Evolutionary conservation across 64 coral and sea anemone genomes (phyloP).

Genomic region (Actinia tenebrosa): DNA sequence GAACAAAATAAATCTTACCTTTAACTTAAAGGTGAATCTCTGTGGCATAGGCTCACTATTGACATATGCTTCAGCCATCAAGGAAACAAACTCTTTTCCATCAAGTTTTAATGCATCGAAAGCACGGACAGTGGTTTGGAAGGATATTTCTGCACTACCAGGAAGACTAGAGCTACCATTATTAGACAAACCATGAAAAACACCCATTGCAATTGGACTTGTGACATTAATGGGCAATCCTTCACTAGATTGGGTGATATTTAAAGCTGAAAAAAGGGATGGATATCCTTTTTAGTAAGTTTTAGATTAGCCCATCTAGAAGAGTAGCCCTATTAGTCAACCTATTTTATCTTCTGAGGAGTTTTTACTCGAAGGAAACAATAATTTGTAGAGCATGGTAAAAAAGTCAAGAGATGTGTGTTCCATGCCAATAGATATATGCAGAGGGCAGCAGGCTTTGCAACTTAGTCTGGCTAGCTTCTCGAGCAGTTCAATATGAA

Average conservation of each 20-base stretch:
- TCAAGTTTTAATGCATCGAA: slow-evolving; percentile 13
- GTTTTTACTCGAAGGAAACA: too few species aligned
- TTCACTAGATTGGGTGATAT: slow-evolving; percentile 36
- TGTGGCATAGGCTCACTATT: slow-evolving; percentile 10
- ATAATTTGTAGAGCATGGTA: too few species aligned
- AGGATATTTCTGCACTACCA: slow-evolving; percentile 20
- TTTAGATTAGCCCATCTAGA: too few species aligned
- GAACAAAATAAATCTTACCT: slow-evolving; percentile 20
- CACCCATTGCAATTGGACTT: slow-evolving; percentile 14
- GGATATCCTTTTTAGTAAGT: too few species aligned
- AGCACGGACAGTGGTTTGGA: slow-evolving; percentile 29
- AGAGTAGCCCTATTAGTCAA: too few species aligned
- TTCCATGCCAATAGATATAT: too few species aligned
- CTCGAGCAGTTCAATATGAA: too few species aligned
- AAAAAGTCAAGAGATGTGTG: too few species aligned
- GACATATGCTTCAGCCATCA: slow-evolving; percentile 29
- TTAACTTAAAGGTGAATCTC: slow-evolving; percentile 11
- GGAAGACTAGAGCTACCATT: slow-evolving; percentile 26
- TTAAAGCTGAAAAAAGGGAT: slow-evolving; percentile 34
- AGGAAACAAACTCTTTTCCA: slow-evolving; percentile 28
- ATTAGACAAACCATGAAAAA: slow-evolving; percentile 46
- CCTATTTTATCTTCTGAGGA: too few species aligned
- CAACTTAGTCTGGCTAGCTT: too few species aligned
- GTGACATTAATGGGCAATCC: background rate
- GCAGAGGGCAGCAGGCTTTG: too few species aligned